Evolutionary conservation across 2,797 vertebrate genomes (phyloP).

Genomic region (Karalla daura): DNA sequence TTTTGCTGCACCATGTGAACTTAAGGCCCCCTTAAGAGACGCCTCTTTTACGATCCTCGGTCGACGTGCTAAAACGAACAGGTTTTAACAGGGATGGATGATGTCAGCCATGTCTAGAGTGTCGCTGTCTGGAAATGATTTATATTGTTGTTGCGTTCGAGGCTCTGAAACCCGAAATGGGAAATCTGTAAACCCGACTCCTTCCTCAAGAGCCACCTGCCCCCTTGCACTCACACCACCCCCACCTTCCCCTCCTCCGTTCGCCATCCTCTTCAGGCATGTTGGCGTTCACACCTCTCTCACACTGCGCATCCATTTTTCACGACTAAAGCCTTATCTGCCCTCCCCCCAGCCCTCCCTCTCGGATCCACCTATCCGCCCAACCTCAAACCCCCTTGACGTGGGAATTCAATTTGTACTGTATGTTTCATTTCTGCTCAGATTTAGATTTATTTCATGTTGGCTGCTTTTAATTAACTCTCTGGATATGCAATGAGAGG

Average conservation of each 20-base stretch:
- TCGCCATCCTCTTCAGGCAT: constrained; percentile 30
- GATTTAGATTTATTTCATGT: constrained; percentile 97
- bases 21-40: too few species aligned
- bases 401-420: constrained; percentile 93
- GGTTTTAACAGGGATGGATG: too few species aligned
- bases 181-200: constrained; percentile 56
- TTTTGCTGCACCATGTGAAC: too few species aligned
- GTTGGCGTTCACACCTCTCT: constrained; percentile 59
- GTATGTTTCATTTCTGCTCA: constrained; percentile 93
- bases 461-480: constrained; percentile 97
- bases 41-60: too few species aligned
- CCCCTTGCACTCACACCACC: too few species aligned
- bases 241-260: constrained; percentile 23
- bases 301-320: constrained; percentile 88
- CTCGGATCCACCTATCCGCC: constrained; percentile 48
- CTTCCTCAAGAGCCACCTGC: too few species aligned
- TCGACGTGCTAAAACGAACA: too few species aligned
- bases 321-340: constrained; percentile 38
- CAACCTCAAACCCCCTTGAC: constrained; percentile 82
- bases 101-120: too few species aligned
- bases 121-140: too few species aligned
- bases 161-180: too few species aligned
- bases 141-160: too few species aligned
- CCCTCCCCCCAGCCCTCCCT: background rate
- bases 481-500: constrained; percentile 89